Evolutionary conservation across 1,140 invertebrate species (phyloP).

Genomic region (Glossosoma conforme): DNA sequence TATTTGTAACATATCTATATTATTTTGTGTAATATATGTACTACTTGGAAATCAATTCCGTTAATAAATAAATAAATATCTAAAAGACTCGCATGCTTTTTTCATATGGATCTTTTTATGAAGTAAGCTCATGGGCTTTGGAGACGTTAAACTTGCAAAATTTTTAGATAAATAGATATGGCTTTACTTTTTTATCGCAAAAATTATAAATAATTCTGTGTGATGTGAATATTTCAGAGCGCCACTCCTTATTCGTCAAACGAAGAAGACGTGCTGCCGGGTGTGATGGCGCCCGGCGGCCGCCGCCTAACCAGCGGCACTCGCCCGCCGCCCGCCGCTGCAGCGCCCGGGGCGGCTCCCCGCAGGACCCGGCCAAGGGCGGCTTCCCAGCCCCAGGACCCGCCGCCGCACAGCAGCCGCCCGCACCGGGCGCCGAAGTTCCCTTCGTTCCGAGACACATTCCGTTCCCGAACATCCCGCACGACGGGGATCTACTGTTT

Average conservation of each 20-base stretch:
- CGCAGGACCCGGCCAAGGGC: neutral
- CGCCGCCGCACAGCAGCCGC: neutral
- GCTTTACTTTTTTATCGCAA: too few relatives aligned
- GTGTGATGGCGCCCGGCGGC: slow-evolving; percentile 18
- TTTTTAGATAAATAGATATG: too few relatives aligned
- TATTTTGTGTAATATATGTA: too few relatives aligned
- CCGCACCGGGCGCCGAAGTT: slow-evolving; percentile 19
- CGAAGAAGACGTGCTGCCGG: slow-evolving; percentile 14
- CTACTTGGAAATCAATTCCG: too few relatives aligned
- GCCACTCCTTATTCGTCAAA: slow-evolving; percentile 5
- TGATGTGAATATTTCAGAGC: slow-evolving; percentile 7
- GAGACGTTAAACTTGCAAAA: too few relatives aligned
- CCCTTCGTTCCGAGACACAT: slow-evolving; percentile 66
- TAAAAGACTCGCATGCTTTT: too few relatives aligned
- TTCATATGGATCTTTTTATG: too few relatives aligned
- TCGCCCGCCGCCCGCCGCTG: slow-evolving; percentile 9
- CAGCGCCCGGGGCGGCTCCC: neutral
- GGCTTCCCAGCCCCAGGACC: too few relatives aligned
- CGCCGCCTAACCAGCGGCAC: slow-evolving; percentile 12
- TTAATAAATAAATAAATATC: too few relatives aligned
- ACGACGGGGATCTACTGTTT: slow-evolving; percentile 79
- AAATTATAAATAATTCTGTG: too few relatives aligned
- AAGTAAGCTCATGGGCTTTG: too few relatives aligned
- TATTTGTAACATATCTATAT: too few relatives aligned
- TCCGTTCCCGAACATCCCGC: slow-evolving; percentile 77